Percentiles rank a stretch among this genome's conserved stretches.
Evolutionary conservation across 37 sponge, comb jelly and placozoan species (phyloP).

Genomic region (Haliclona indistincta): DNA sequence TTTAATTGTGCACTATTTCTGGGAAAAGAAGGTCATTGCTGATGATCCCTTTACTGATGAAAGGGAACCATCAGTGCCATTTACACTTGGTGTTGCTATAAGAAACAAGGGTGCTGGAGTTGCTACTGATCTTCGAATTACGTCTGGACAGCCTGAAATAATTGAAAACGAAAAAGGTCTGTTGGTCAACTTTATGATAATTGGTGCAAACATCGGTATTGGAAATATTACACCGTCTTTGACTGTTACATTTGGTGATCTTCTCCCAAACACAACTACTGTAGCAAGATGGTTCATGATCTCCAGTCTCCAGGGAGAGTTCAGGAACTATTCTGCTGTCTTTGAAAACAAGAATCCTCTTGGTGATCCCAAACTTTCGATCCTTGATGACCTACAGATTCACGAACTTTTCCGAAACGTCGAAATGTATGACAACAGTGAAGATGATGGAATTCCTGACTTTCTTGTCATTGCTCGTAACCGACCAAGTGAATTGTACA

Average conservation of each 20-base stretch:
- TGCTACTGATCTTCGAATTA: constrained; percentile 12
- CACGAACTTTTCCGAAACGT: constrained; percentile 39
- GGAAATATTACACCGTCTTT: constrained; percentile 25
- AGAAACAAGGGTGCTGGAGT: constrained; percentile 35
- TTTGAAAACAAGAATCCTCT: constrained; percentile 38
- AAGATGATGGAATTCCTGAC: constrained; percentile 34
- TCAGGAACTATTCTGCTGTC: constrained; percentile 32
- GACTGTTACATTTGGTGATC: constrained; percentile 13
- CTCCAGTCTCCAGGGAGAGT: constrained; percentile 32
- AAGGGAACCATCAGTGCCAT: constrained; percentile 35
- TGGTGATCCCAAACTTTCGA: constrained; percentile 36
- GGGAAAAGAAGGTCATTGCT: constrained; percentile 18
- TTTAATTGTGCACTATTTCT: constrained; percentile 41
- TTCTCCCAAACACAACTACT: constrained; percentile 18
- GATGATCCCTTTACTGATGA: constrained; percentile 41
- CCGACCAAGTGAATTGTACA: constrained; percentile 17
- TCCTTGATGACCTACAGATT: constrained; percentile 29
- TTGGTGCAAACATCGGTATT: constrained; percentile 33
- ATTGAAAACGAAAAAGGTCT: constrained; percentile 47
- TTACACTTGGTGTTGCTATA: constrained; percentile 38
- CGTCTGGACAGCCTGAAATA: constrained; percentile 45
- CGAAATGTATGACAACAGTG: not conserved
- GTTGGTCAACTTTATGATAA: constrained; percentile 32
- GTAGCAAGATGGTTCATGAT: constrained; percentile 40
- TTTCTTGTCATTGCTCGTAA: constrained; percentile 25